Percentiles rank a stretch among this genome's conserved stretches.
These are phyloP conservation scores for Pollenia amentaria DNA, from an alignment of 2,888 invertebrate genomes.

Conservation along the genomic window DNA sequence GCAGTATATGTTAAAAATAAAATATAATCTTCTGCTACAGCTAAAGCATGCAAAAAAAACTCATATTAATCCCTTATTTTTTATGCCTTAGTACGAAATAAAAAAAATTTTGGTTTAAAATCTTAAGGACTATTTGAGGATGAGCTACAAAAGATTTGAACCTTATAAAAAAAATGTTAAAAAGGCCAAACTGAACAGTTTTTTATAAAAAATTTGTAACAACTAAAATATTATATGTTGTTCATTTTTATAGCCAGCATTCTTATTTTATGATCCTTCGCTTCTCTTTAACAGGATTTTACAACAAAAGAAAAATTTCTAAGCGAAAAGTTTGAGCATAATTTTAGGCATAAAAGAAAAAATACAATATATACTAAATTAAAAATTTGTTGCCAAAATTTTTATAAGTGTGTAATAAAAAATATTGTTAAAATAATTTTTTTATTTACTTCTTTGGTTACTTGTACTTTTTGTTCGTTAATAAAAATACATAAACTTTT, in stretches of 20 bases:
- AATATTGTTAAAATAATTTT: slow-evolving; percentile 29
- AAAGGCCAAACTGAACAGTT: too few relatives aligned
- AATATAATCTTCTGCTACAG: too few relatives aligned
- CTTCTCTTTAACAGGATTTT: not conserved
- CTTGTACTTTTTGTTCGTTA: not conserved
- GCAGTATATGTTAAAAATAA: too few relatives aligned
- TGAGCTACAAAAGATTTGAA: not conserved
- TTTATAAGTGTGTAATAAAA: not conserved
- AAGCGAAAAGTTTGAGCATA: not conserved
- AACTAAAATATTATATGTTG: too few relatives aligned
- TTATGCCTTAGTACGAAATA: not conserved
- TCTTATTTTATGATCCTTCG: slow-evolving; percentile 1
- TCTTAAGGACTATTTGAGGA: not conserved
- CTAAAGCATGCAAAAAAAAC: not conserved
- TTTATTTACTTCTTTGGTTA: slow-evolving; percentile 3
- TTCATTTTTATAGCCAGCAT: not conserved
- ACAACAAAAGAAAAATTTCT: slow-evolving; percentile 18
- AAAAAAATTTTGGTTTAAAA: not conserved
- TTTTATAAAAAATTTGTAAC: too few relatives aligned
- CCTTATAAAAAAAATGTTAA: too few relatives aligned
- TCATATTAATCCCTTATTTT: not conserved
- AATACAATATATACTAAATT: not conserved
- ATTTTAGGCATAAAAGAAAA: slow-evolving; percentile 13
- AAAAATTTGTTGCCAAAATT: too few relatives aligned
- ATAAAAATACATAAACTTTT: not conserved